Conservation (phyloP, 2,797 vertebrate genomes). For the Rhynchonycteris naso region DNA sequence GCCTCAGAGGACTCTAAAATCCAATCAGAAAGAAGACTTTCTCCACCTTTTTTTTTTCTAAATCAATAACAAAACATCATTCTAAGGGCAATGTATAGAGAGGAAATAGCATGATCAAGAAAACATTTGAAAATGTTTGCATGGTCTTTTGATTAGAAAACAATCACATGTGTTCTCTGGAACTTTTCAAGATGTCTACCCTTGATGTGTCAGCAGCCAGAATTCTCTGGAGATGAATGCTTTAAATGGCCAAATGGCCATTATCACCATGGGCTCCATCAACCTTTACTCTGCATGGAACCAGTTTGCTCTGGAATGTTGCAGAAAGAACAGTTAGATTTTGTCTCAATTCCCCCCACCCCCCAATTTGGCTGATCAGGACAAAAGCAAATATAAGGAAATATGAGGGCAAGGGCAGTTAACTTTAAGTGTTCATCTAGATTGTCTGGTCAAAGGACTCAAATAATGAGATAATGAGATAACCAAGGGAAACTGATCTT, state of each 20-base stretch:
- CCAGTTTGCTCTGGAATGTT: not conserved
- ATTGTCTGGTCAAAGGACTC: not conserved
- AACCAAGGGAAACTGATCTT: not conserved
- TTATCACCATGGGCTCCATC: not conserved
- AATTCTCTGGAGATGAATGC: conserved; percentile 43
- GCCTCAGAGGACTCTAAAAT: conserved; percentile 29
- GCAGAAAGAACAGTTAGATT: not conserved
- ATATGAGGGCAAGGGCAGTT: not conserved
- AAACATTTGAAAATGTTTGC: conserved; percentile 54
- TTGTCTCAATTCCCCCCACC: not conserved
- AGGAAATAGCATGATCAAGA: conserved; percentile 64
- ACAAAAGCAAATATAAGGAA: conserved; percentile 33
- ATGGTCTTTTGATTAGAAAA: conserved; percentile 64
- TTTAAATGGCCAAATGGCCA: conserved; percentile 39
- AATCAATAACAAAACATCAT: conserved; percentile 59
- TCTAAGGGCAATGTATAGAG: conserved; percentile 55
- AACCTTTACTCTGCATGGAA: not conserved
- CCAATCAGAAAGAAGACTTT: not conserved
- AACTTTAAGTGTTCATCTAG: not conserved
- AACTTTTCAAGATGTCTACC: conserved; percentile 45
- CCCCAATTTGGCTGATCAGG: not conserved
- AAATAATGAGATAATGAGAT: conserved; percentile 49
- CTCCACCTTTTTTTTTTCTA: conserved; percentile 55
- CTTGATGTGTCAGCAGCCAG: not conserved
- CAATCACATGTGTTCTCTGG: conserved; percentile 60